Base-by-base conservation (phyloP, 2,888 invertebrate genomes). In the Schrankia costaestrigalis region DNA sequence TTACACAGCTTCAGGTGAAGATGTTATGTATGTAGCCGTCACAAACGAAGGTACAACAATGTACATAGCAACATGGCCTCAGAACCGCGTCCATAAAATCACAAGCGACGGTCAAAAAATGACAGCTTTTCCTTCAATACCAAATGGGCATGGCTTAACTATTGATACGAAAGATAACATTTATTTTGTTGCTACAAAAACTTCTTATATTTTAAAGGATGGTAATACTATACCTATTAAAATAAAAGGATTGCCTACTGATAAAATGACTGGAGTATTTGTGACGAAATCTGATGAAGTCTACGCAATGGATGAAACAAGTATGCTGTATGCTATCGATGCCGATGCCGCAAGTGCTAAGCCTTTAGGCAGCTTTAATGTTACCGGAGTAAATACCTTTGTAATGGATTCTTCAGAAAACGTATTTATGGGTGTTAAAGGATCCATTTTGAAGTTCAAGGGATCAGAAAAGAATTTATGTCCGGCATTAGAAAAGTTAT, bases 31-130 rank as follows among this genome's bases (percentile, higher is more conserved):
- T 35, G 56, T 80, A 5, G 76, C 85, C 0, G 71, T 80, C 0
- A 71, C 66, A 0, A 73, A 57, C 13, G 81, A 85, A 35, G 86
- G 85, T 0, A 41, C 38, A 0, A 51, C 62, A 0, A 78, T 86
- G 75, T 87, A 78, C 7, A 77, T 84, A 34, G 85, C 86, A 0
- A 87, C 87, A 0, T 87, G 84, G 83, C 87, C 87, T 0, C 85
- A 86, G 21, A 86, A 87, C 38, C 55, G 83, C 7, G 87, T 87
- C 0, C 78, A 78, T 9, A 80, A 69, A 33, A 74, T 87, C 1
- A 74, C 75, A 0, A 78, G 75, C 13, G 72, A 78, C 0, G 84
- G 85, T 0, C 73, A 75, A 13, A 76, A 70, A 8, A 71, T 71
- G 21, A 84, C 85, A 25, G 44, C 61, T 1, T 84, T 81, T 23